Percentiles rank a stretch among this genome's conserved stretches.
Conservation (phyloP, 2,888 invertebrate species). For the Ectemnius cavifrons region DNA sequence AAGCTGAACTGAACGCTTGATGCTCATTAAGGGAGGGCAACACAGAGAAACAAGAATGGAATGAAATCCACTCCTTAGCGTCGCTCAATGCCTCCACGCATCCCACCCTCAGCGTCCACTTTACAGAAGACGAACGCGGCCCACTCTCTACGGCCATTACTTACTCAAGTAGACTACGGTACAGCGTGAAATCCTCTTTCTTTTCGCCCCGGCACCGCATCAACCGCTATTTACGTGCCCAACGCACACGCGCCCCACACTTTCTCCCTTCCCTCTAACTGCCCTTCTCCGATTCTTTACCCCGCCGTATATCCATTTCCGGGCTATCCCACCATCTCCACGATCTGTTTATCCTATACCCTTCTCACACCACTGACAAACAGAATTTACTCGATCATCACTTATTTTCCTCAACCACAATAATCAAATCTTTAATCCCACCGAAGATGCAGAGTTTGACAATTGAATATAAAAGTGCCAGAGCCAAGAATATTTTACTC, state of each 20-base stretch:
- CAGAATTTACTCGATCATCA: no score
- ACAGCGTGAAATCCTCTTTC: slow-evolving; percentile 44
- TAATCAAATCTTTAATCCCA: no score
- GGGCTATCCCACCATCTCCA: slow-evolving; percentile 17
- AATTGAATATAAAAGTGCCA: no score
- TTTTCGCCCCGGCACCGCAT: slow-evolving; percentile 34
- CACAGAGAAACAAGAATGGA: slow-evolving; percentile 19
- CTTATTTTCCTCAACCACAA: no score
- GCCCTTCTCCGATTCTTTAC: not conserved
- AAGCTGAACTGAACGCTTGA: not conserved
- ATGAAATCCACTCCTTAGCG: slow-evolving; percentile 29
- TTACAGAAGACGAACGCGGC: slow-evolving; percentile 43
- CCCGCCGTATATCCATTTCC: slow-evolving; percentile 13
- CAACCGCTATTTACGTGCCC: slow-evolving; percentile 45
- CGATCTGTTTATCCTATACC: no score
- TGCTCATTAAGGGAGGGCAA: slow-evolving; percentile 1
- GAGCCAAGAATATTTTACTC: no score
- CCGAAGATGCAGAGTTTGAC: no score
- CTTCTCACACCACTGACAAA: no score
- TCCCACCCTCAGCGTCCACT: slow-evolving; percentile 43
- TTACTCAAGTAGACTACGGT: slow-evolving; percentile 47
- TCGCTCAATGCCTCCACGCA: slow-evolving; percentile 36
- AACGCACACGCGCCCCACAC: slow-evolving; percentile 27
- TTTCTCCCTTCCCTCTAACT: slow-evolving; percentile 36
- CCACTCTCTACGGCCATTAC: slow-evolving; percentile 49